Conservation (phyloP, 2,797 vertebrate genomes). For the Uromys caudimaculatus region DNA sequence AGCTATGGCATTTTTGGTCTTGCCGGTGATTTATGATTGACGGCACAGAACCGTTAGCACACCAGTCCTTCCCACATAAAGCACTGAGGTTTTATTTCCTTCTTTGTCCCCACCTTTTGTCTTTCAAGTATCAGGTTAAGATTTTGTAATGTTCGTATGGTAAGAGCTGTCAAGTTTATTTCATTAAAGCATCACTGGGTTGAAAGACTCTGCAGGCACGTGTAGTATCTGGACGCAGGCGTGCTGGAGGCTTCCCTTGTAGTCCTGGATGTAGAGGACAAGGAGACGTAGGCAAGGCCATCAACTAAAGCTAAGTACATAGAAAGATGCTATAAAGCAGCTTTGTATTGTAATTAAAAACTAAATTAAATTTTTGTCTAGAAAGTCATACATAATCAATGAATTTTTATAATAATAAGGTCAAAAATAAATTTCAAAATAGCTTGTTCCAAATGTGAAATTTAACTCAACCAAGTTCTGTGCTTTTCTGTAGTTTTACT, state of each 20-base stretch:
- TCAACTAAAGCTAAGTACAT: not conserved
- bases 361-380: not conserved
- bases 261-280: not conserved
- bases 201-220: not conserved
- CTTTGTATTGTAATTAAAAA: not conserved
- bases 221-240: not conserved
- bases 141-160: conserved; percentile 72
- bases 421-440: conserved; percentile 49
- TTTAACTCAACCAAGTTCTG: not conserved
- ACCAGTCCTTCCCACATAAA: conserved; percentile 59
- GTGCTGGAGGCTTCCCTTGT: not conserved
- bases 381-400: not conserved
- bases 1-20: conserved; percentile 47
- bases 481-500: not conserved
- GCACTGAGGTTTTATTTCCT: conserved; percentile 25
- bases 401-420: not conserved
- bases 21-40: conserved; percentile 61
- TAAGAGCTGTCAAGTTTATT: conserved; percentile 59
- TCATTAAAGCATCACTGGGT: conserved; percentile 31
- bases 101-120: conserved; percentile 55
- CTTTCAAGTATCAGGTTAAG: conserved; percentile 66
- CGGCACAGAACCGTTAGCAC: conserved; percentile 32
- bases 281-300: not conserved
- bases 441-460: not conserved
- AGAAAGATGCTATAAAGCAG: not conserved